Base-by-base conservation (phyloP, 2,113 vertebrate genomes). In the Procavia capensis region DNA sequence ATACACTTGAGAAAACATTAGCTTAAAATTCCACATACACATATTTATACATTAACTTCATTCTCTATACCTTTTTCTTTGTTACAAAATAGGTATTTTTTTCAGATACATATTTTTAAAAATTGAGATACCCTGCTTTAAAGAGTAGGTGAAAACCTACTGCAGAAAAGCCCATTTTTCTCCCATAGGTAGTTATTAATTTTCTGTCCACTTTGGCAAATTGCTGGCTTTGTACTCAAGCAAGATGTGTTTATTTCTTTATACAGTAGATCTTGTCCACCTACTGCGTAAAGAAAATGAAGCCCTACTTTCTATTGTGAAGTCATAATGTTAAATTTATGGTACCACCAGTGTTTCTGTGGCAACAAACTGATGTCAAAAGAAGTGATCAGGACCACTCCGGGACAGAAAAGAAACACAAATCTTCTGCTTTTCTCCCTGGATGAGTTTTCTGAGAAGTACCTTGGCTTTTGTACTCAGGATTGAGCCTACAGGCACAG, bases 171-270 rank as follows among this genome's bases (percentile, higher is more conserved):
- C 36, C 25, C n/a, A 57, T 63, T 95, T 90, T 64, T 84, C n/a
- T 41, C 50, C 70, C 75, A 54, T 19, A 34, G 25, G 31, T 31
- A 74, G 41, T 41, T 89, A 92, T 43, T 78, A 50, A 45, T 85
- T 96, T 91, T 86, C 78, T 80, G 80, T 92, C 22, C n/a, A 79
- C 41, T 76, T 93, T 78, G 85, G 29, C 74, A 89, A 87, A 91
- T 91, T 59, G 82, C 63, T 86, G 50, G 31, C 84, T 97, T 87
- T 95, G 47, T 85, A 78, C 75, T 72, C 87, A 95, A 90, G 90
- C 61, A 75, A 24, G 9, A 80, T 54, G 11, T 3, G 11, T 3
- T 54, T 57, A 79, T 66, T 93, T 11, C 59, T 43, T 50, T 66
- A 76, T 25, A 24, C 10, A 72, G 22, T 45, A 17, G 24, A 79